Conservation (phyloP, 2,113 vertebrate genomes). For the Rhinichthys klamathensis region DNA sequence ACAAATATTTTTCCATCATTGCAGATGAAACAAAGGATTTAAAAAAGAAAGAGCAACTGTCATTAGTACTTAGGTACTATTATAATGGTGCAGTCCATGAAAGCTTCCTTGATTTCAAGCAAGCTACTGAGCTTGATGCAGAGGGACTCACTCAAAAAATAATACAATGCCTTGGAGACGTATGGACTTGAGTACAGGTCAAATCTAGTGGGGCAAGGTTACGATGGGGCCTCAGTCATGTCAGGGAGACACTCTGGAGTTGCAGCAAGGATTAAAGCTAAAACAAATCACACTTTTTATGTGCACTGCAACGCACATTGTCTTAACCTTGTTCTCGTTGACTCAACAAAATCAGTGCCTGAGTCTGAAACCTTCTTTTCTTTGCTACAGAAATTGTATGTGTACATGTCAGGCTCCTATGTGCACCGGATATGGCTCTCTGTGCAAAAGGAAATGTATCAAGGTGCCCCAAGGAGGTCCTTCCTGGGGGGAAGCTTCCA, state of each 20-base stretch:
- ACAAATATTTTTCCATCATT: not conserved
- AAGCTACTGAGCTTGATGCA: no score
- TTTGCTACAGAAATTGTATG: not conserved
- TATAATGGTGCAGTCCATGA: no score
- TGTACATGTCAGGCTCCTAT: slow-evolving; percentile 1
- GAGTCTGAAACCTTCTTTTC: no score
- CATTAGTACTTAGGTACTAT: no score
- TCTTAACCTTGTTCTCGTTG: no score
- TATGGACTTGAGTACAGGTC: not conserved
- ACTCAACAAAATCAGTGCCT: no score
- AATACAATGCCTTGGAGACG: no score
- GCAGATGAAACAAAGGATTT: not conserved
- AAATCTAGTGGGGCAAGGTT: slow-evolving; percentile 2
- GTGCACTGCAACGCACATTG: no score
- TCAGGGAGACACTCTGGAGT: slow-evolving; percentile 6
- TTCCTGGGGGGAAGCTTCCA: no score
- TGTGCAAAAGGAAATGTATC: not conserved
- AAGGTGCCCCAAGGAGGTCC: not conserved
- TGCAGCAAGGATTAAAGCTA: slow-evolving; percentile 13
- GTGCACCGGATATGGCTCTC: not conserved
- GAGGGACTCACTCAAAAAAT: not conserved
- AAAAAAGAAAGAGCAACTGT: no score
- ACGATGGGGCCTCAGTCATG: not conserved
- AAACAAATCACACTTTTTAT: not conserved
- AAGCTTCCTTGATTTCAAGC: no score